Evolutionary conservation across 2,113 vertebrate genomes (phyloP).

Genomic region (Passer montanus): DNA sequence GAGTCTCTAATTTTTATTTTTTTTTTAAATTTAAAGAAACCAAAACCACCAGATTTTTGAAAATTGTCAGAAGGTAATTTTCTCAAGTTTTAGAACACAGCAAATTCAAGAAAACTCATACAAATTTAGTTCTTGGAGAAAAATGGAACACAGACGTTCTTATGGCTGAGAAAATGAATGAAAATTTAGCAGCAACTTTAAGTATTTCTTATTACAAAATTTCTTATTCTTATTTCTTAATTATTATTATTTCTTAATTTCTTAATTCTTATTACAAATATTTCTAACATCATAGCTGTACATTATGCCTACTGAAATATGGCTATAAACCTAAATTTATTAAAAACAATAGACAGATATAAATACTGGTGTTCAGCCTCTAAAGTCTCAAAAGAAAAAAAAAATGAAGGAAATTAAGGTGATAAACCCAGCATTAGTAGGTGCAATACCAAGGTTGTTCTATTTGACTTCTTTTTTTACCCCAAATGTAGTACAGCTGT

Average conservation of each 20-base stretch:
- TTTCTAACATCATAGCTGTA: neutral
- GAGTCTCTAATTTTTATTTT: neutral
- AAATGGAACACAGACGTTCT: neutral
- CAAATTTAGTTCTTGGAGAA: neutral
- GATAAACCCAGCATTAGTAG: neutral
- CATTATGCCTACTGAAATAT: neutral
- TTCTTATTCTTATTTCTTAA: too few species aligned
- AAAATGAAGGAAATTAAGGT: neutral
- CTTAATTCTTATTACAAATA: neutral
- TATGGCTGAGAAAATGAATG: neutral
- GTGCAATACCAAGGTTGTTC: neutral
- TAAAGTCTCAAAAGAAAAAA: neutral
- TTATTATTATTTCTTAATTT: too few species aligned
- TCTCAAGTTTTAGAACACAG: neutral
- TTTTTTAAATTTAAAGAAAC: neutral
- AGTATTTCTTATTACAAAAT: neutral
- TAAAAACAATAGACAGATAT: neutral
- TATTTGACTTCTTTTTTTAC: neutral
- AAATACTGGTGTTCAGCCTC: neutral
- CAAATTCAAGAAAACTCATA: neutral
- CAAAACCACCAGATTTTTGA: neutral
- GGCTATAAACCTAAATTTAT: neutral
- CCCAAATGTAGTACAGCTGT: neutral
- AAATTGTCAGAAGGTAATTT: neutral
- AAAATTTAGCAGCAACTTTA: neutral